Evolutionary conservation across 2,113 vertebrate genomes (phyloP).

Genomic region (Nestor notabilis): DNA sequence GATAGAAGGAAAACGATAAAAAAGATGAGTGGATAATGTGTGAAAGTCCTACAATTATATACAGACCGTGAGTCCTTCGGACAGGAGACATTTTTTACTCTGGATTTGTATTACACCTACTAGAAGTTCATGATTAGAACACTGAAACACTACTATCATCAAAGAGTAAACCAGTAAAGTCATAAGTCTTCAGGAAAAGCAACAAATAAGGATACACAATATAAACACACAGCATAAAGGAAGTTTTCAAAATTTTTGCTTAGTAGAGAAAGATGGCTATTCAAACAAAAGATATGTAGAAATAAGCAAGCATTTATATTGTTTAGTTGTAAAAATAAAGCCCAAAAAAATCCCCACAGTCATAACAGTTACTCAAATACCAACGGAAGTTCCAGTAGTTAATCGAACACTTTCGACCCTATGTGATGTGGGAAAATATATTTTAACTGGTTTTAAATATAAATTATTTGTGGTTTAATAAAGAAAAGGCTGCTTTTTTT

Average conservation of each 20-base stretch:
- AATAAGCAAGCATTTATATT: not conserved
- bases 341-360: fast-evolving
- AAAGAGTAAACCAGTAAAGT: not conserved
- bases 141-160: not conserved
- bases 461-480: not conserved
- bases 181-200: not conserved
- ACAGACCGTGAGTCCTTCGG: not conserved
- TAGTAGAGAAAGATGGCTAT: not conserved
- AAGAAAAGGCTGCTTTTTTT: not conserved
- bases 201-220: not conserved
- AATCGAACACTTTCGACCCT: not conserved
- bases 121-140: not conserved
- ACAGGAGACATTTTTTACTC: not conserved
- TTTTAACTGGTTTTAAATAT: not conserved
- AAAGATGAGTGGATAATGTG: not conserved
- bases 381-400: not conserved
- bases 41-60: not conserved
- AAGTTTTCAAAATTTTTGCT: not conserved
- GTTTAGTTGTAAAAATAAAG: not conserved
- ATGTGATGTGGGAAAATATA: not conserved
- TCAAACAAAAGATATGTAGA: not conserved
- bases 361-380: not conserved
- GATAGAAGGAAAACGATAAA: not conserved
- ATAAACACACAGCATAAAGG: not conserved
- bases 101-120: not conserved